Evolutionary conservation across 2,113 vertebrate genomes (phyloP).

Genomic region (Motacilla tschutschensis): DNA sequence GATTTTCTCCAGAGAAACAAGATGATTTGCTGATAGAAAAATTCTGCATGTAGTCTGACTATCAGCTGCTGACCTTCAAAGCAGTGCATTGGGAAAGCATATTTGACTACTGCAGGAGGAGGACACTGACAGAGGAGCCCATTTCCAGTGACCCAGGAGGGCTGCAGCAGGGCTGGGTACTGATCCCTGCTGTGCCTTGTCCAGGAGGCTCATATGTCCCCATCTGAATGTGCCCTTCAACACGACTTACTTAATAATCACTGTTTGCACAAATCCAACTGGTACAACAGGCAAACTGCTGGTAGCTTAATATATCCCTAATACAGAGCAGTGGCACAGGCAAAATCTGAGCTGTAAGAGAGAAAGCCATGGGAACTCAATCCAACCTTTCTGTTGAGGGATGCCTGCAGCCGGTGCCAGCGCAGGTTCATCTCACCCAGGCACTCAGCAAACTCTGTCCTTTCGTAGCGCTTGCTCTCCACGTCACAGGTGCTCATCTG

Average conservation of each 20-base stretch:
- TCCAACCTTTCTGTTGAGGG: constrained; percentile 79
- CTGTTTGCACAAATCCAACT: neutral
- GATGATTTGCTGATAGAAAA: neutral
- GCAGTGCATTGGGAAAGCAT: neutral
- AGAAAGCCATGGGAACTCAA: neutral
- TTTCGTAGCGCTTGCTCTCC: constrained; percentile 77
- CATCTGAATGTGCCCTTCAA: neutral
- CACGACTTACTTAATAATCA: neutral
- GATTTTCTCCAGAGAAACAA: neutral
- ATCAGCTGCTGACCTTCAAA: neutral
- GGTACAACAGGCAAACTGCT: neutral
- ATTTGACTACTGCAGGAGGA: neutral
- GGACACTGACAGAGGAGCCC: neutral
- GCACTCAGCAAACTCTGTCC: constrained; percentile 82
- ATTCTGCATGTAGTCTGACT: neutral
- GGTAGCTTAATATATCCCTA: neutral
- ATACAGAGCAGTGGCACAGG: neutral
- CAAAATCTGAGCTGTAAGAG: neutral
- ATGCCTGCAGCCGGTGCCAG: constrained; percentile 78
- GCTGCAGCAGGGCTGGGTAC: neutral
- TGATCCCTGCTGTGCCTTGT: neutral
- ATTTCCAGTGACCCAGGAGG: neutral
- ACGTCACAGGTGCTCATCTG: constrained; percentile 75
- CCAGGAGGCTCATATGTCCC: neutral
- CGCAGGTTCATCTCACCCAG: constrained; percentile 79